These are phyloP conservation scores for Trochalopteron elliotii DNA, from an alignment of 2,113 vertebrate genomes.

Conservation along the genomic window DNA sequence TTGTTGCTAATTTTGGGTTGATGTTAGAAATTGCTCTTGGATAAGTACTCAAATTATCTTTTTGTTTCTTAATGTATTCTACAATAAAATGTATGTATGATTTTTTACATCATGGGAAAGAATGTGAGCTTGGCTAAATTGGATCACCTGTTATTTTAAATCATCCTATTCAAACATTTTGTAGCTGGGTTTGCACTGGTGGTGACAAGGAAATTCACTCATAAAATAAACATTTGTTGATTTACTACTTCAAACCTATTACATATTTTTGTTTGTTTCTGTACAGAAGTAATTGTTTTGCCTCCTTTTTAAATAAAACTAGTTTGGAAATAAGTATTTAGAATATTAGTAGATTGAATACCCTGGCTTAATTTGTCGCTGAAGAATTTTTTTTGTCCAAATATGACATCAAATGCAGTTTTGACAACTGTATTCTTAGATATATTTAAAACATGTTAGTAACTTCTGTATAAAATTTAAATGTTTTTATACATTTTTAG, in stretches of 20 bases:
- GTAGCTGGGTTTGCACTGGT: conserved; percentile 64
- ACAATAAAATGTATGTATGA: conserved; percentile 29
- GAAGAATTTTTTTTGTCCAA: conserved; percentile 41
- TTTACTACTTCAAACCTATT: conserved; percentile 44
- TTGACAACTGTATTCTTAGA: conserved; percentile 18
- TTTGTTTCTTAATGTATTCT: conserved; percentile 58
- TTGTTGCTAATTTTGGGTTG: conserved; percentile 68
- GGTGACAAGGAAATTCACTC: conserved; percentile 49
- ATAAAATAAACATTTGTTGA: conserved; percentile 46
- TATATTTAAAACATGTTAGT: conserved; percentile 56
- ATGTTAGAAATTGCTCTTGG: conserved; percentile 60
- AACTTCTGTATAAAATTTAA: conserved; percentile 55
- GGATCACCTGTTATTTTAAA: conserved; percentile 63
- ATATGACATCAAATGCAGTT: conserved; percentile 47
- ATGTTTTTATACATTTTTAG: conserved; percentile 18
- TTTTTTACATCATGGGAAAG: conserved; percentile 33
- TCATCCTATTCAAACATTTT: conserved; percentile 62
- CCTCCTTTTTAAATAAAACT: conserved; percentile 43
- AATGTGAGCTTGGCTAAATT: conserved; percentile 58
- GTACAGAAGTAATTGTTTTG: conserved; percentile 56
- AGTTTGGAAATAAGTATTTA: conserved; percentile 52
- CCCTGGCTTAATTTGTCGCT: conserved; percentile 66
- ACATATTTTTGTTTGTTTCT: conserved; percentile 55
- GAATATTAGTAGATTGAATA: conserved; percentile 57
- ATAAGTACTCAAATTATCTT: conserved; percentile 50